These are phyloP conservation scores for Teleiodes luculella DNA, from an alignment of 2,888 invertebrate genomes.

Conservation along the genomic window DNA sequence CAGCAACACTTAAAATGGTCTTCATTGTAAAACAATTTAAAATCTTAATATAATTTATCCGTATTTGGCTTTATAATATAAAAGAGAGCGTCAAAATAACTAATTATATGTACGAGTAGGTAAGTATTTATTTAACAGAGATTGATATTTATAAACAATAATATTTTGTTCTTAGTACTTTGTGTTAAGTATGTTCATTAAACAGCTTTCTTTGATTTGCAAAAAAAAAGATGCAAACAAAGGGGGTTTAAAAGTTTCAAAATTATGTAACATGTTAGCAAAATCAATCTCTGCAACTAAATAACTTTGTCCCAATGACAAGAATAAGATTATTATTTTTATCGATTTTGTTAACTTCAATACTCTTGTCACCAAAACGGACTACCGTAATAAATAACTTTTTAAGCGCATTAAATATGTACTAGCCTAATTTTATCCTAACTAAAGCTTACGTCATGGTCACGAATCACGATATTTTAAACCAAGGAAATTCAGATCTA, in stretches of 20 bases:
- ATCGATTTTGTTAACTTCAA: no score
- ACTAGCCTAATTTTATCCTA: slow-evolving; percentile 39
- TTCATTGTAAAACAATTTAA: slow-evolving; percentile 21
- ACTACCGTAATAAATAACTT: no score
- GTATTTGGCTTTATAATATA: slow-evolving; percentile 36
- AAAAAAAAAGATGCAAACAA: no score
- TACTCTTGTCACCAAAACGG: background rate
- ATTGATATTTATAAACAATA: background rate
- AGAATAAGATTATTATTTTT: no score
- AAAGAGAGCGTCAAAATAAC: slow-evolving; percentile 32
- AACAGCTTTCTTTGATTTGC: no score
- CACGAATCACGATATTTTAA: no score
- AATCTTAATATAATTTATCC: slow-evolving; percentile 22
- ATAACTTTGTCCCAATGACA: background rate
- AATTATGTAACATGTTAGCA: no score
- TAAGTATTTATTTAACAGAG: background rate
- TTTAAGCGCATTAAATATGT: slow-evolving; percentile 15
- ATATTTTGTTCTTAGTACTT: background rate
- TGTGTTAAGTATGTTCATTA: no score
- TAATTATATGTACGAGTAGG: background rate
- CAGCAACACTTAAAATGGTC: no score
- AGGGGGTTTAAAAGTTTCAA: no score
- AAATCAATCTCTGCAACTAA: background rate
- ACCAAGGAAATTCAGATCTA: no score
- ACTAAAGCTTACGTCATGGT: slow-evolving; percentile 60